phyloP scores from a whole-genome alignment of 1,140 invertebrate genomes.

The Bathynomus jamesi region DNA sequence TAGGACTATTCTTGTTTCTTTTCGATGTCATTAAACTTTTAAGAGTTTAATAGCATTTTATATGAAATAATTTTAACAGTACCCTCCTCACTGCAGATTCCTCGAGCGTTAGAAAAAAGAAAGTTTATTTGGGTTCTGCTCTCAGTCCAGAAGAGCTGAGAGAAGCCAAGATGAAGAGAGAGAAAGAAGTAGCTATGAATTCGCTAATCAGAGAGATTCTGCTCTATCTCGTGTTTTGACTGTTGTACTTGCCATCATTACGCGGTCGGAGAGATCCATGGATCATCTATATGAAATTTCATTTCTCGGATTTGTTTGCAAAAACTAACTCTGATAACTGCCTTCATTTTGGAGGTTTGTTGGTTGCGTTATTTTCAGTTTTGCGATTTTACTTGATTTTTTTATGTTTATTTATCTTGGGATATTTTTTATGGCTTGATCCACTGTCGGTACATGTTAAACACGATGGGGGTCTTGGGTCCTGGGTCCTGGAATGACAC shows the following conservation, averaged over 20 bases:
- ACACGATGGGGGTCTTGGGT: too few relatives aligned
- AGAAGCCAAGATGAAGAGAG: conserved; percentile 42
- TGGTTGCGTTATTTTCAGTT: too few relatives aligned
- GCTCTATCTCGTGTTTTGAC: conserved; percentile 48
- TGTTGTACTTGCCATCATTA: conserved; percentile 47
- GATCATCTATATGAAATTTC: conserved; percentile 42
- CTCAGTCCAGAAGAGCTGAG: conserved; percentile 46
- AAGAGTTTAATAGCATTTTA: neutral
- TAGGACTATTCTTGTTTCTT: neutral
- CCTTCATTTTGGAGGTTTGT: too few relatives aligned
- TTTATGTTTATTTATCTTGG: too few relatives aligned
- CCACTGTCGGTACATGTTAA: too few relatives aligned
- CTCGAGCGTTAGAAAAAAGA: neutral
- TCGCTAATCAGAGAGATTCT: conserved; percentile 45
- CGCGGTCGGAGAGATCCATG: conserved; percentile 44
- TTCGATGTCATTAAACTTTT: neutral
- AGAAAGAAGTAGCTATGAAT: conserved; percentile 47
- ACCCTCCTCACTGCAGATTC: neutral
- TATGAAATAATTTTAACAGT: neutral
- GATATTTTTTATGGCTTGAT: too few relatives aligned
- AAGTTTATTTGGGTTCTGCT: conserved; percentile 36
- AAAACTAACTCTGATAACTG: too few relatives aligned
- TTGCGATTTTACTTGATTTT: too few relatives aligned
- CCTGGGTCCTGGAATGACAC: too few relatives aligned
- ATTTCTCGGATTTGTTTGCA: conserved; percentile 42